Conservation (phyloP, 2,113 vertebrate genomes). For the Setophaga petechia region DNA sequence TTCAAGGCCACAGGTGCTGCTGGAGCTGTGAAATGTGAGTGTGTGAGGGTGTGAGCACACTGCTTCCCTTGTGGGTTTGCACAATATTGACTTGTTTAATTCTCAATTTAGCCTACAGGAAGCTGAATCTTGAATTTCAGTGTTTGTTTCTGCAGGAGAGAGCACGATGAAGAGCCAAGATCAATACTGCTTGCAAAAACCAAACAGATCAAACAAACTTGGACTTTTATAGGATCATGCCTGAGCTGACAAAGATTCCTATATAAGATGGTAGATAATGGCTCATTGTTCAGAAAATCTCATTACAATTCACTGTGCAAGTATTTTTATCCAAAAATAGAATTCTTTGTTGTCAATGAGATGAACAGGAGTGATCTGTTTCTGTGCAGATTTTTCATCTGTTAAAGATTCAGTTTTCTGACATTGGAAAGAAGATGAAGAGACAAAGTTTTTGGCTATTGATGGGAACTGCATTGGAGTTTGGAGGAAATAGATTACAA, state of each 20-base stretch:
- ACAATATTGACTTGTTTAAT: slow-evolving; percentile 21
- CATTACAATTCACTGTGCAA: neutral
- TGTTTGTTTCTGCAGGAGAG: slow-evolving; percentile 47
- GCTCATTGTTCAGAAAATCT: slow-evolving; percentile 13
- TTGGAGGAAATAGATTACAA: neutral
- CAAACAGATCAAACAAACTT: neutral
- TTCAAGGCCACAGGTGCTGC: neutral
- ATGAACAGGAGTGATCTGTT: neutral
- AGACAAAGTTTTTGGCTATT: neutral
- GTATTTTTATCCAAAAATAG: slow-evolving; percentile 7
- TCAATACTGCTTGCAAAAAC: slow-evolving; percentile 40
- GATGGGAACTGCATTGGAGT: neutral
- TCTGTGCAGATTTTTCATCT: neutral
- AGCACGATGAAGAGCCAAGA: slow-evolving; percentile 6
- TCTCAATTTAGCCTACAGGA: slow-evolving; percentile 29
- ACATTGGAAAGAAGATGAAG: neutral
- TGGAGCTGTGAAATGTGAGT: neutral
- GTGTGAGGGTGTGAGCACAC: neutral
- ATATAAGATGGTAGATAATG: slow-evolving; percentile 25
- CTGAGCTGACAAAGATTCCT: neutral
- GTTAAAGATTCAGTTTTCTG: neutral
- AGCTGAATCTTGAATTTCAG: slow-evolving; percentile 21
- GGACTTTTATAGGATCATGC: neutral
- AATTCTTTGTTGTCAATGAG: neutral
- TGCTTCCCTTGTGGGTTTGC: neutral